These are phyloP conservation scores for Parazoanthus darwini DNA, from an alignment of 92 coral and sea anemone species.

Conservation along the genomic window DNA sequence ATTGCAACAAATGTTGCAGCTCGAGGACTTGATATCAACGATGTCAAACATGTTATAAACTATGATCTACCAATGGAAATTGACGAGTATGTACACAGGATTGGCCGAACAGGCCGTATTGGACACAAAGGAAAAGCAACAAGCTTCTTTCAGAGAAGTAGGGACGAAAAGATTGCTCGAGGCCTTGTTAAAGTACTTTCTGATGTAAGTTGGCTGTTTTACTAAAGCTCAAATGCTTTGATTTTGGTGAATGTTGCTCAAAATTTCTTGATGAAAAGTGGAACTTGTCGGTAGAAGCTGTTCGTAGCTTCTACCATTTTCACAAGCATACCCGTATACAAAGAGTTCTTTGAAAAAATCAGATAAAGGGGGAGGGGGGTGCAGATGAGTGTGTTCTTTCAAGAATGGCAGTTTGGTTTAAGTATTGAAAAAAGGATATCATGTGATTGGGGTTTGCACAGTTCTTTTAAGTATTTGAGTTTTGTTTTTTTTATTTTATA, in stretches of 20 bases:
- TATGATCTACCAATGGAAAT: slow-evolving; percentile 83
- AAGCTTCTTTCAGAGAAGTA: slow-evolving; percentile 79
- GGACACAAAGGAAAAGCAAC: slow-evolving; percentile 91
- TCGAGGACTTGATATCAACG: slow-evolving; percentile 85
- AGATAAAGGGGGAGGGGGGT: too few species aligned
- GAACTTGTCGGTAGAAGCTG: too few species aligned
- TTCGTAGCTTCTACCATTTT: too few species aligned
- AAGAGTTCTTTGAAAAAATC: too few species aligned
- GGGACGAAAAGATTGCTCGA: slow-evolving; percentile 86
- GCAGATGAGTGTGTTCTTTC: too few species aligned
- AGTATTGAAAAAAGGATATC: too few species aligned
- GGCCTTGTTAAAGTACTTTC: slow-evolving; percentile 90
- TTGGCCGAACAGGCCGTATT: slow-evolving; percentile 95
- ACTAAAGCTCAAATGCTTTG: background rate
- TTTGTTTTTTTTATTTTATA: too few species aligned
- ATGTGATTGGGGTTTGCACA: too few species aligned
- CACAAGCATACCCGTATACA: too few species aligned
- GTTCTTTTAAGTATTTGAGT: too few species aligned
- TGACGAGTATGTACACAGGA: slow-evolving; percentile 90
- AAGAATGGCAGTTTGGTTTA: too few species aligned
- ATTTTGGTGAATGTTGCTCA: background rate
- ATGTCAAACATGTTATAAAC: slow-evolving; percentile 93
- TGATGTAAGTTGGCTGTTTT: slow-evolving; percentile 69
- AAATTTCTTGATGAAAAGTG: background rate
- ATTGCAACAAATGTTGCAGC: slow-evolving; percentile 98